Base-by-base conservation (phyloP, 2,888 invertebrate species). In the Cacoxenus indagator region DNA sequence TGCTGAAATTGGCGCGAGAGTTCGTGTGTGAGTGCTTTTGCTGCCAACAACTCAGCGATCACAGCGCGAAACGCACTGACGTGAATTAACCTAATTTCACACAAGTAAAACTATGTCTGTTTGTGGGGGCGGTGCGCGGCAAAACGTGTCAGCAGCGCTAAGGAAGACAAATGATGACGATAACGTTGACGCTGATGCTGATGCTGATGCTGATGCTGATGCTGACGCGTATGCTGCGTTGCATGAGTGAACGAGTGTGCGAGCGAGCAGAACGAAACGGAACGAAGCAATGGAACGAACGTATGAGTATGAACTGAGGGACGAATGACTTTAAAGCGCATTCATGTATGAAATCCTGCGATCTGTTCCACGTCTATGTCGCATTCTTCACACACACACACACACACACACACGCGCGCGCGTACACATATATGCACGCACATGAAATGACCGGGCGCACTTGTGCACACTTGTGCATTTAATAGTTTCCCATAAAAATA, bases 341-440 rank as follows among this genome's bases (percentile, higher is more conserved):
- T 83, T 85, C 85, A 85, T 77, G 85, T 82, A 79, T 84, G 86
- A 86, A 85, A 86, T 85, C 86, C 81, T 82, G 77, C 85, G 86
- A 86, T 85, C 86, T 84, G 87, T 85, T 84, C 85, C 85, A 83
- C 79, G 83, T 83, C 67, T 78, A 75, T 80, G 74, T 11, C 64
- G 11, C 48, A 48, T 72, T 72, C 71, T 65, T 64, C 62, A 61
- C 8, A 17, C 31, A 19, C 45, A 31, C 31, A 54, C 54, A 54
- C 9, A 54, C 22, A 51, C 51, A 51, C 51, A 51, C 22, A 54
- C 24, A 54, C 54, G 24, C 61, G 29, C 55, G 45, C 54, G 27
- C 45, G 22, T n/a, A 31, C 27, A 26, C 24, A 45, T 11, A 24
- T n/a, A 22, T 43, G 31, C 31, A 62, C 24, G 46, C 31, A 6